These are phyloP conservation scores for Planiliza haematocheilus DNA, from an alignment of 2,113 vertebrate species.

Conservation along the genomic window DNA sequence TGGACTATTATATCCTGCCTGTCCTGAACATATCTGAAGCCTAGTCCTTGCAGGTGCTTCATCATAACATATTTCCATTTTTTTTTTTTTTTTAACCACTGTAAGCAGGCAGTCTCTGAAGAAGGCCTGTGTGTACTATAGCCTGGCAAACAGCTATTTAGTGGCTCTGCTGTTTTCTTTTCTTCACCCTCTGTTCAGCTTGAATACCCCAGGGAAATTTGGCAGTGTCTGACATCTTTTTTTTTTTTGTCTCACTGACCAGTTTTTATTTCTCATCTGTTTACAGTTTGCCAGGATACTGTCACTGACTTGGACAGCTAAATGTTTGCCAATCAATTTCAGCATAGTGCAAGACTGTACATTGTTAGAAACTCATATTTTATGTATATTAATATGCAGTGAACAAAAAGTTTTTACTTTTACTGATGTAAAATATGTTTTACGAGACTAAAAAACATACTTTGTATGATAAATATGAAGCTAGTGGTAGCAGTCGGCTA, in stretches of 20 bases:
- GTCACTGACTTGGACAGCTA: slow-evolving; percentile 60
- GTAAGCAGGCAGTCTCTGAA: slow-evolving; percentile 53
- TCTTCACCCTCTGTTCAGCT: slow-evolving; percentile 66
- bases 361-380: neutral
- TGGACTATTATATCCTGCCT: slow-evolving; percentile 36
- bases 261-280: slow-evolving; percentile 66
- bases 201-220: slow-evolving; percentile 79
- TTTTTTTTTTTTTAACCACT: slow-evolving; percentile 53
- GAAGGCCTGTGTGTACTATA: slow-evolving; percentile 73
- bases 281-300: slow-evolving; percentile 62
- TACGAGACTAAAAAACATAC: too few species aligned
- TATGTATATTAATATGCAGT: neutral
- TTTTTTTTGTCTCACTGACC: slow-evolving; percentile 69
- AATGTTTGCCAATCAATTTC: slow-evolving; percentile 57
- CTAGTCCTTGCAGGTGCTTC: slow-evolving; percentile 77
- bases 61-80: slow-evolving; percentile 65
- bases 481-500: too few species aligned
- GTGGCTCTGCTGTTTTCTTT: slow-evolving; percentile 70
- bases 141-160: slow-evolving; percentile 76
- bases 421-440: too few species aligned
- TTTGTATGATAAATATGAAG: too few species aligned
- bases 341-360: slow-evolving; percentile 6
- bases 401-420: too few species aligned
- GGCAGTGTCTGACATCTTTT: slow-evolving; percentile 66
- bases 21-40: slow-evolving; percentile 50